Evolutionary conservation across 1,140 invertebrate genomes (phyloP), one percentile per base, ranked within the genome.

Genomic region (Brachionus asplanchnoidis): DNA sequence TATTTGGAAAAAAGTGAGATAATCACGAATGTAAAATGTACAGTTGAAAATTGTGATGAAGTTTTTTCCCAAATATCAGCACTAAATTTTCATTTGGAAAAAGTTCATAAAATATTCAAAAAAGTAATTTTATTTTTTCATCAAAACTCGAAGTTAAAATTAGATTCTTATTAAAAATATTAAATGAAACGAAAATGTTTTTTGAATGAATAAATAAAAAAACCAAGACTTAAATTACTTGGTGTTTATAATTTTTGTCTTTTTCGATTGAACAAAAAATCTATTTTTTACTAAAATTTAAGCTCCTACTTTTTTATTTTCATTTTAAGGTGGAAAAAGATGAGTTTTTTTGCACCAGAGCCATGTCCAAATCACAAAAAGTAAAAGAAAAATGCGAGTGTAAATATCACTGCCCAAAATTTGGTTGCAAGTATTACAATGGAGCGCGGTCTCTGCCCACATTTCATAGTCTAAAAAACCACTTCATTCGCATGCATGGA

Each of bases 71-170:
- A 82, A 82, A 40, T 60, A 26, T 60, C 53, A 36, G 79, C 79
- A 17, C 20, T 82, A 17, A 68, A 82, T 68, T 82, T 82, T 44
- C 79, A 82, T 68, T 82, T 82, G 28, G 60, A 68, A 60, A 82
- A 82, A 82, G 79, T 82, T 60, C 79, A 82, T 60, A 60, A 44
- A 82, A 65, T 68, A 20, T 65, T 17, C 5, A 17, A 65, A 60
- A 60, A 82, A 60, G 79, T 82, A 82, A 82, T 20, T 32, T 11
- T n/a, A 26, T 11, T 46, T 46, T 46, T 46, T 46, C 12, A 12
- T 23, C 17, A 68, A 68, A 14, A 68, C 26, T 28, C 20, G 12
- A 17, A 36, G 8, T 5, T 68, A 32, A 14, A 28, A 68, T 68
- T 36, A 17, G 26, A 20, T 28, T 68, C 32, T 14, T 32, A 68